Conservation (phyloP, 2,797 vertebrate species). For the Tarsius wallacei region DNA sequence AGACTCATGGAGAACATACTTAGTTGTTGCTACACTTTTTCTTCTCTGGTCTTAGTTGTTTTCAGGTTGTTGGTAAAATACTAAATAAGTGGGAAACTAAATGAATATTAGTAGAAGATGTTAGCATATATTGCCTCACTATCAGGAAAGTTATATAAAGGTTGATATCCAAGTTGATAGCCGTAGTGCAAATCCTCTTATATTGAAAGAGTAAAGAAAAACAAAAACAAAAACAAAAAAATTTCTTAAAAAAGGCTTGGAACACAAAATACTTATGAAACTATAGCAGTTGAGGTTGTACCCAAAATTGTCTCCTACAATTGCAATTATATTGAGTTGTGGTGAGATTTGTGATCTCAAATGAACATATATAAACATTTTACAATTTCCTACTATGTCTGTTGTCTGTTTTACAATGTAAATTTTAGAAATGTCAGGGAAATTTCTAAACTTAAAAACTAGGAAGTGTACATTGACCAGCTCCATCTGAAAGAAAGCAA, state of each 20-base stretch:
- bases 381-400: conserved; percentile 37
- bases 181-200: neutral
- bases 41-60: neutral
- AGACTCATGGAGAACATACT: neutral
- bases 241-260: conserved; percentile 26
- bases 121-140: neutral
- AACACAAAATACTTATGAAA: conserved; percentile 58
- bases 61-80: neutral
- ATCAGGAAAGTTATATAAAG: neutral
- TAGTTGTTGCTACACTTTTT: neutral
- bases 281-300: conserved; percentile 13
- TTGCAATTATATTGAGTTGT: conserved; percentile 13
- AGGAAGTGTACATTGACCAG: neutral
- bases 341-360: conserved; percentile 61
- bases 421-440: conserved; percentile 58
- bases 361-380: conserved; percentile 64
- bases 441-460: conserved; percentile 21
- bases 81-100: neutral
- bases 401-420: conserved; percentile 52
- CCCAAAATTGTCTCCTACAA: conserved; percentile 7
- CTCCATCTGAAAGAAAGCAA: neutral
- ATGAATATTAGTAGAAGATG: neutral
- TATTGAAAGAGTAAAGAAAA: neutral
- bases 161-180: neutral
- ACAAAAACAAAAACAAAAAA: too few relatives aligned